Conservation (phyloP, 92 coral and sea anemone species). For the Siderastrea siderea region DNA sequence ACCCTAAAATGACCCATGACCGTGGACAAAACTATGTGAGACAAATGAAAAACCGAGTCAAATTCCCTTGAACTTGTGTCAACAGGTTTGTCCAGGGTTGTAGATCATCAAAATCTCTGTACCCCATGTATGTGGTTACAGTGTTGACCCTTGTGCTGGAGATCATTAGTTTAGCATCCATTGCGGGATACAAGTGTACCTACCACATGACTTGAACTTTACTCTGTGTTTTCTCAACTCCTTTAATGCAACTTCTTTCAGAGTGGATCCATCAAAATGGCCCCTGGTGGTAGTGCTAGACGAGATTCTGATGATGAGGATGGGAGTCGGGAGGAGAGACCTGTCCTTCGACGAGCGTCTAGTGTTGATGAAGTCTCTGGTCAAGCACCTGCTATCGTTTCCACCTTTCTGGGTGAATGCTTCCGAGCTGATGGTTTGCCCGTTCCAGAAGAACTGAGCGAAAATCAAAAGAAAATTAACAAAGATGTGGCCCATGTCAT, state of each 20-base stretch:
- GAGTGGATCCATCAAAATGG: slow-evolving; percentile 37
- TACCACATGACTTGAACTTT: too few relatives aligned
- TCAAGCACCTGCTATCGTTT: slow-evolving; percentile 94
- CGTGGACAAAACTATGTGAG: too few relatives aligned
- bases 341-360: slow-evolving; percentile 61
- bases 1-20: too few relatives aligned
- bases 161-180: too few relatives aligned
- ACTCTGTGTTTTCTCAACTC: too few relatives aligned
- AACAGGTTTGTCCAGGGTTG: too few relatives aligned
- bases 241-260: not conserved
- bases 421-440: slow-evolving; percentile 82
- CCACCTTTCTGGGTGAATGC: slow-evolving; percentile 82
- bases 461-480: slow-evolving; percentile 64
- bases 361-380: slow-evolving; percentile 96
- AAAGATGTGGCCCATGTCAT: slow-evolving; percentile 91
- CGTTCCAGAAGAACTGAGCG: slow-evolving; percentile 83
- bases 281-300: slow-evolving; percentile 21
- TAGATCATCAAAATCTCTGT: too few relatives aligned
- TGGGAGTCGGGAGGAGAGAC: slow-evolving; percentile 52
- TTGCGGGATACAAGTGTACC: too few relatives aligned
- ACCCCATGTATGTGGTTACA: too few relatives aligned
- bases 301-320: slow-evolving; percentile 22
- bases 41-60: too few relatives aligned
- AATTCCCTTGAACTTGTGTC: too few relatives aligned
- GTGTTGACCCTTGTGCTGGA: too few relatives aligned